These are phyloP conservation scores for Struthio camelus DNA, from an alignment of 2,113 vertebrate species.

Conservation along the genomic window DNA sequence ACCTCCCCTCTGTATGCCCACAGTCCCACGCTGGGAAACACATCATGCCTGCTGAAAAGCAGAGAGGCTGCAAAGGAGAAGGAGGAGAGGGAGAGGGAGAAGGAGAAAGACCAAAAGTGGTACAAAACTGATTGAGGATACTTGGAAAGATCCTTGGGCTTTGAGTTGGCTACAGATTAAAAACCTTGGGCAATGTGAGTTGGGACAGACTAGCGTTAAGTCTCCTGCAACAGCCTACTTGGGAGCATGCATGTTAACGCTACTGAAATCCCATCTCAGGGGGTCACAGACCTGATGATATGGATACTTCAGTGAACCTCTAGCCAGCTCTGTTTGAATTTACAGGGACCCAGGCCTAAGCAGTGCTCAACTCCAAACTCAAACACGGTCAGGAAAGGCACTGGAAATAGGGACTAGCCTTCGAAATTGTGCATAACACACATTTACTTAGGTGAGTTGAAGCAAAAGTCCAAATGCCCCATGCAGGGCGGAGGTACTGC, in stretches of 20 bases:
- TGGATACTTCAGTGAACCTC: not conserved
- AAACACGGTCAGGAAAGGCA: not conserved
- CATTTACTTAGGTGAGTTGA: not conserved
- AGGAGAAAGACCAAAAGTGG: not conserved
- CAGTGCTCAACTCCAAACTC: not conserved
- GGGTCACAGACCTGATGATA: not conserved
- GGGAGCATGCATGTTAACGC: fast-evolving
- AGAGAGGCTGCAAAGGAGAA: not conserved
- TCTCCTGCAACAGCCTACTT: not conserved
- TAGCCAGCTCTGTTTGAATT: not conserved
- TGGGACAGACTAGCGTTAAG: not conserved
- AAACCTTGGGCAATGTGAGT: not conserved
- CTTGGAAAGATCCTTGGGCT: not conserved
- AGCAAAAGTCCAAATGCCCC: not conserved
- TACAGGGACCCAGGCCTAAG: not conserved
- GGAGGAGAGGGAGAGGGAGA: not conserved
- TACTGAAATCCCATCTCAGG: not conserved
- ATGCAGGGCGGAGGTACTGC: not conserved
- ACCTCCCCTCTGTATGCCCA: not conserved
- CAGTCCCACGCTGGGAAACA: not conserved
- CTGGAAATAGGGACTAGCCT: not conserved
- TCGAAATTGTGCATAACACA: not conserved
- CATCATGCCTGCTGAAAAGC: not conserved
- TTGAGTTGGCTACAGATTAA: not conserved
- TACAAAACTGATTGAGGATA: not conserved